A percentile compares a stretch with the other conserved stretches of the same genome.
These are phyloP conservation scores for Portevinia maculata DNA, from an alignment of 2,888 invertebrate genomes.

Conservation along the genomic window DNA sequence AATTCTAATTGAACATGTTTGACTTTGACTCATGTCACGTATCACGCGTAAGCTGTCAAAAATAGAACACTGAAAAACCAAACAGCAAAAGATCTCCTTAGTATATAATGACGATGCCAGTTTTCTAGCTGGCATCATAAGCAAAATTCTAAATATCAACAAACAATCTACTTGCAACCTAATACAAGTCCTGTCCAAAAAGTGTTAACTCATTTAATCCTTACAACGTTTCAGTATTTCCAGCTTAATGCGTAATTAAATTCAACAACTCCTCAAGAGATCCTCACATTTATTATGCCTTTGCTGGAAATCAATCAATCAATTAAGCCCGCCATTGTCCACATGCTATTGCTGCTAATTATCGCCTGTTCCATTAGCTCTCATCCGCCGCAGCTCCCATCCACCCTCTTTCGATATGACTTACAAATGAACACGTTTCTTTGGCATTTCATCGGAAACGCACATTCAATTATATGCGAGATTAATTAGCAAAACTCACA, in stretches of 20 bases:
- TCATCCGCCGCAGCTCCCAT: constrained; percentile 12
- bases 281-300: neutral
- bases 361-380: constrained; percentile 18
- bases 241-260: neutral
- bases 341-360: constrained; percentile 51
- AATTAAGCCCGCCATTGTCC: constrained; percentile 60
- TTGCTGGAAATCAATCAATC: constrained; percentile 58
- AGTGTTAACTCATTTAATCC: no score
- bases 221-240: no score
- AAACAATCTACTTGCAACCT: no score
- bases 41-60: no score
- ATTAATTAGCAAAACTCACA: constrained; percentile 59
- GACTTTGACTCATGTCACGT: no score
- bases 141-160: no score
- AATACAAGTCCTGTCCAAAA: no score
- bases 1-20: no score
- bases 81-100: no score
- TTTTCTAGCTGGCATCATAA: no score
- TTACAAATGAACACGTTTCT: constrained; percentile 41
- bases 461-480: constrained; percentile 51
- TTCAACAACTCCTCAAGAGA: neutral
- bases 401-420: neutral
- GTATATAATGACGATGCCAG: no score
- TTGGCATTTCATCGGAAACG: constrained; percentile 24
- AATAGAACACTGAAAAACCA: no score